Evolutionary conservation across 2,113 vertebrate species (phyloP).

Genomic region (Mobula birostris): DNA sequence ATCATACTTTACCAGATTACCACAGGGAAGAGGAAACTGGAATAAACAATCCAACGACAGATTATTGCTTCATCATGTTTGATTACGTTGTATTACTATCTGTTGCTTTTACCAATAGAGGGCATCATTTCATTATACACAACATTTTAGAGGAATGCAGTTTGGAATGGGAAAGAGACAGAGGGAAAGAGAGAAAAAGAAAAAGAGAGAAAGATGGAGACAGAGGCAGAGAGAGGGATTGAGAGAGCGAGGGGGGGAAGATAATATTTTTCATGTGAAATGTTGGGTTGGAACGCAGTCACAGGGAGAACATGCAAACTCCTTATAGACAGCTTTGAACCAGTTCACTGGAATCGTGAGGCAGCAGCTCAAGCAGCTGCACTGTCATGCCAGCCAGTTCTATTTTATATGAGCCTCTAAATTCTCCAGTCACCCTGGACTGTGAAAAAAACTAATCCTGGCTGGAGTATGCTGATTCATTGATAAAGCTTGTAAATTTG

Average conservation of each 20-base stretch:
- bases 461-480: background rate
- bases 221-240: too few species aligned
- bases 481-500: background rate
- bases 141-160: too few species aligned
- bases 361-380: too few species aligned
- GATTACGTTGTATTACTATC: background rate
- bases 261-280: too few species aligned
- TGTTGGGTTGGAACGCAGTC: too few species aligned
- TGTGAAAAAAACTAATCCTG: background rate
- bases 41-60: background rate
- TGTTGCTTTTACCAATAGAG: conserved; percentile 16
- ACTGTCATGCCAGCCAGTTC: background rate
- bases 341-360: too few species aligned
- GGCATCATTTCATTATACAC: conserved; percentile 20
- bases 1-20: background rate
- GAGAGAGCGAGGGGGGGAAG: too few species aligned
- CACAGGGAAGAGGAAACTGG: background rate
- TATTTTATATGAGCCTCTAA: background rate
- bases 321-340: too few species aligned
- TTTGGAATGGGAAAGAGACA: too few species aligned
- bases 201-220: too few species aligned
- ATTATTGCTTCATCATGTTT: background rate
- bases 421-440: background rate
- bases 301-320: too few species aligned
- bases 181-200: too few species aligned